phyloP scores from a whole-genome alignment of 1,140 invertebrate genomes.

The Bombyx mandarina region DNA sequence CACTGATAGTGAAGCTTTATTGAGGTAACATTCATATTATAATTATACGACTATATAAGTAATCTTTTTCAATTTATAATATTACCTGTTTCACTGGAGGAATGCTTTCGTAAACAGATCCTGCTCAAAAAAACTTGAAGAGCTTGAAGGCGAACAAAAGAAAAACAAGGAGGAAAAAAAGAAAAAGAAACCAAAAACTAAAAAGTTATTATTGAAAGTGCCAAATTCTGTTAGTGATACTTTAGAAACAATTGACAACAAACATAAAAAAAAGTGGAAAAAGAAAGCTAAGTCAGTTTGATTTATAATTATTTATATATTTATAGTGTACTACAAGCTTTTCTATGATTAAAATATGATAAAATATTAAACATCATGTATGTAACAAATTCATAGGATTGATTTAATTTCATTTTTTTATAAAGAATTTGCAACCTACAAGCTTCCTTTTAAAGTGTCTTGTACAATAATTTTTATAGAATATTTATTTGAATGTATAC shows the following conservation, averaged over 20 bases:
- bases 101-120: conserved; percentile 37
- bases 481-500: too few species aligned
- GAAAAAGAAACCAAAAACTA: conserved; percentile 65
- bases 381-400: too few species aligned
- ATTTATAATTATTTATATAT: conserved; percentile 1
- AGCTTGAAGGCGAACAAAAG: conserved; percentile 60
- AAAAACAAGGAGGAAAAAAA: conserved; percentile 60
- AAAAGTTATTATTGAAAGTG: conserved; percentile 61
- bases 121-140: conserved; percentile 72
- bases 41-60: conserved; percentile 7
- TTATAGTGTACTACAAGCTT: not conserved
- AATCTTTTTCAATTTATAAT: not conserved
- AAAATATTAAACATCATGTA: too few species aligned
- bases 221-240: conserved; percentile 52
- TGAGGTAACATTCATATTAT: conserved; percentile 46
- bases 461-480: too few species aligned
- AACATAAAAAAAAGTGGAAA: conserved; percentile 60
- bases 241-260: conserved; percentile 46
- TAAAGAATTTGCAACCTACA: too few species aligned
- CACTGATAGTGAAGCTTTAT: conserved; percentile 68
- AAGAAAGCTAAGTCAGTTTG: conserved; percentile 67
- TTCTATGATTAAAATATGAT: too few species aligned
- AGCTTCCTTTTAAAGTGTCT: too few species aligned
- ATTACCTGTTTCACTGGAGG: not conserved
- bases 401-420: too few species aligned